Evolutionary conservation across 2,888 invertebrate species (phyloP).

Genomic region (Elegia similella): DNA sequence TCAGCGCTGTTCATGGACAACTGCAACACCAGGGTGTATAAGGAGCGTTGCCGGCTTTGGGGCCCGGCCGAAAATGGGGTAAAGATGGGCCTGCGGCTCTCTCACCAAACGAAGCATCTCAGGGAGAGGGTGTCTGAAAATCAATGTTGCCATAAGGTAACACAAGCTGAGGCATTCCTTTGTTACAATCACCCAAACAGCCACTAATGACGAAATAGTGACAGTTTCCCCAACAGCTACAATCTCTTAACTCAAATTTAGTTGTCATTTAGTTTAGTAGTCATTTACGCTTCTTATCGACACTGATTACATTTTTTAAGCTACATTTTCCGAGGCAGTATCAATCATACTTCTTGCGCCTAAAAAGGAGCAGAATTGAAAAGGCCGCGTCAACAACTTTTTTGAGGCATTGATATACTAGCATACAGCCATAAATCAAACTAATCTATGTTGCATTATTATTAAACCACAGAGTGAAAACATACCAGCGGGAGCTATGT

Average conservation of each 20-base stretch:
- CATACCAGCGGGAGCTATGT: conserved; percentile 14
- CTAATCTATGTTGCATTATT: conserved; percentile 38
- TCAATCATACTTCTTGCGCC: conserved; percentile 28
- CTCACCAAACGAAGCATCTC: too few species aligned
- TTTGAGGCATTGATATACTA: conserved; percentile 30
- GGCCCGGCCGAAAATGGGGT: too few species aligned
- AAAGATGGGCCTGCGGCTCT: too few species aligned
- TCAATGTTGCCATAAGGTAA: too few species aligned
- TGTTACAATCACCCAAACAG: too few species aligned
- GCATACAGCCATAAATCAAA: conserved; percentile 37
- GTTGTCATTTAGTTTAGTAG: not conserved
- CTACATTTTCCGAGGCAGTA: conserved; percentile 14
- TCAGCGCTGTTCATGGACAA: too few species aligned
- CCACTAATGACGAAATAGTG: too few species aligned
- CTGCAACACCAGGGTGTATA: too few species aligned
- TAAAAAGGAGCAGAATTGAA: conserved; percentile 24
- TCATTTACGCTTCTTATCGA: conserved; percentile 1
- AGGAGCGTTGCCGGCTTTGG: too few species aligned
- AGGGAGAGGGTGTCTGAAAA: too few species aligned
- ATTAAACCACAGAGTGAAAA: conserved; percentile 30
- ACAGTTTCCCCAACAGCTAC: too few species aligned
- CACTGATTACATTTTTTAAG: conserved; percentile 1
- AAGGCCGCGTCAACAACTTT: conserved; percentile 32
- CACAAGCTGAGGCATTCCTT: too few species aligned
- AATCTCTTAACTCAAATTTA: conserved; percentile 2